Conservation (phyloP, 1,140 invertebrate species). For the Ladona fulva region DNA sequence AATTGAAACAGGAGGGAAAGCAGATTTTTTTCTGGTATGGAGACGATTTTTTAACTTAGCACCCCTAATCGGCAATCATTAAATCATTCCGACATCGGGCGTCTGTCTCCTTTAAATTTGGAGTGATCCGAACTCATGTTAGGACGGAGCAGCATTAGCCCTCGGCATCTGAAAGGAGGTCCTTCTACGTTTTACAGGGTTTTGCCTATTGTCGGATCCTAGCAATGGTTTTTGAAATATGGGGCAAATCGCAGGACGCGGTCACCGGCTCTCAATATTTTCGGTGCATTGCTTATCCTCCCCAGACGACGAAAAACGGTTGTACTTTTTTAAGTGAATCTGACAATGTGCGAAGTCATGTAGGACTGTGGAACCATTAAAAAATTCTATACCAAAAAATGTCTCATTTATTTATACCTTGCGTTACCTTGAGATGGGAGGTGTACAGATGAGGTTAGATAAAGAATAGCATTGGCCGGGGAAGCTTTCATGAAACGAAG, state of each 20-base stretch:
- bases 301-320: background rate
- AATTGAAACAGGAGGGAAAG: too few relatives aligned
- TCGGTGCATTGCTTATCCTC: background rate
- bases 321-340: constrained; percentile 7
- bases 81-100: too few relatives aligned
- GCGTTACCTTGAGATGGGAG: background rate
- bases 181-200: background rate
- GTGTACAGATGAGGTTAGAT: too few relatives aligned
- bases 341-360: background rate
- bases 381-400: background rate
- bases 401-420: background rate
- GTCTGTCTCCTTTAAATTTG: too few relatives aligned
- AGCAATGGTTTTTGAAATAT: background rate
- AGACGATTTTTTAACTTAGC: too few relatives aligned
- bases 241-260: background rate
- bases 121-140: too few relatives aligned
- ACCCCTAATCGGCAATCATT: too few relatives aligned
- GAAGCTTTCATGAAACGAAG: too few relatives aligned
- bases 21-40: too few relatives aligned
- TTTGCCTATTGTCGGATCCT: constrained; percentile 3
- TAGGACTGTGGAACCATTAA: constrained; percentile 9
- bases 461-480: too few relatives aligned
- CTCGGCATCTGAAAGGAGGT: background rate
- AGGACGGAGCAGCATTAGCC: too few relatives aligned
- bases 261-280: background rate